phyloP scores from a whole-genome alignment of 2,888 invertebrate genomes.

The Clanis bilineata region DNA sequence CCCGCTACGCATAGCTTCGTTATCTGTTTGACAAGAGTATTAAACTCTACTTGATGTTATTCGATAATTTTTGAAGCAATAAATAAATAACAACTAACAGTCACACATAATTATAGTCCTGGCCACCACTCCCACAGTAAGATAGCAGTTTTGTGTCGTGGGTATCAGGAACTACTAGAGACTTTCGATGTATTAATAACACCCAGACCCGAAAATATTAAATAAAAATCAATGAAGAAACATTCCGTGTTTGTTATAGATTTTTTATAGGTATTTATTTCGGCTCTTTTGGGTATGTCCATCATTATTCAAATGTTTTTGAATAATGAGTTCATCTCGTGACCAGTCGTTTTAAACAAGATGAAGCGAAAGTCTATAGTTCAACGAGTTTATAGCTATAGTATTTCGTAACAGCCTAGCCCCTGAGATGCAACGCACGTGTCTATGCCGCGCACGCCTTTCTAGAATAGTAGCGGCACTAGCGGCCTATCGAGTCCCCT shows the following conservation, averaged over 20 bases:
- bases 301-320: conserved; percentile 11
- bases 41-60: too few relatives aligned
- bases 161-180: too few relatives aligned
- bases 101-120: too few relatives aligned
- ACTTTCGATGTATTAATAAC: too few relatives aligned
- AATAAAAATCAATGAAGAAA: not conserved
- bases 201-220: too few relatives aligned
- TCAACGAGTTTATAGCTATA: conserved; percentile 27
- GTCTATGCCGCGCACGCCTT: conserved; percentile 22
- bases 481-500: conserved; percentile 30
- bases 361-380: conserved; percentile 27
- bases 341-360: conserved; percentile 20
- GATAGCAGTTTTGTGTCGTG: too few relatives aligned
- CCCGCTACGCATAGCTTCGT: too few relatives aligned
- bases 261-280: too few relatives aligned
- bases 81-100: too few relatives aligned
- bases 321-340: conserved; percentile 5
- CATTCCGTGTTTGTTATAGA: not conserved
- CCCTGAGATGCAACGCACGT: conserved; percentile 14
- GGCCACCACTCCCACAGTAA: too few relatives aligned
- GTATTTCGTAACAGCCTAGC: conserved; percentile 28
- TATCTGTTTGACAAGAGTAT: too few relatives aligned
- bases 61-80: too few relatives aligned
- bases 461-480: conserved; percentile 29
- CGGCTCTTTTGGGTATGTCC: not conserved